phyloP scores from a whole-genome alignment of 2,113 vertebrate genomes.

The Chaetodon trifascialis region DNA sequence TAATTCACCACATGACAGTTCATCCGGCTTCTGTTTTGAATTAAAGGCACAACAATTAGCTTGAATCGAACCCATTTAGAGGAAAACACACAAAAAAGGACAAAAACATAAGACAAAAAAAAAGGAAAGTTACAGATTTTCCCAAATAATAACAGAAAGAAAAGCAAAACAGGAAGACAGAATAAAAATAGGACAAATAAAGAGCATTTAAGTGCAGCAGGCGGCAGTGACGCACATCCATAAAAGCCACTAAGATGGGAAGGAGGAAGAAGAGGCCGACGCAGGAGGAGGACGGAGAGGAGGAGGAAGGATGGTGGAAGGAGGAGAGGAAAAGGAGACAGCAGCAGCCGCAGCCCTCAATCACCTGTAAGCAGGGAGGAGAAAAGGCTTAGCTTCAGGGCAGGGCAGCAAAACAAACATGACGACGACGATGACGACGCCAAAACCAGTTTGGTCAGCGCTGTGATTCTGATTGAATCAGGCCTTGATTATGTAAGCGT shows the following conservation, averaged over 20 bases:
- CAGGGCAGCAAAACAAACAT: not conserved
- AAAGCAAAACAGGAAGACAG: not conserved
- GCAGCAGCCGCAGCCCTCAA: conserved; percentile 60
- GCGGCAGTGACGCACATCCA: conserved; percentile 26
- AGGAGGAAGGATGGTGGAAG: conserved; percentile 45
- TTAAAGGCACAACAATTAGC: conserved; percentile 32
- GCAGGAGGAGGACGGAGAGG: conserved; percentile 49
- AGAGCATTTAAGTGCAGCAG: conserved; percentile 15
- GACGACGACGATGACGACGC: accelerated
- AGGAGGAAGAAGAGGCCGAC: conserved; percentile 53
- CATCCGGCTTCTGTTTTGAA: not conserved
- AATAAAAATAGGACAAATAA: conserved; percentile 31
- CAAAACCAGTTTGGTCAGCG: not conserved
- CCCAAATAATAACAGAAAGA: not conserved
- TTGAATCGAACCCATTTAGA: not conserved
- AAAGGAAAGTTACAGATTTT: not conserved
- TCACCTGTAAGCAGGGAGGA: conserved; percentile 72
- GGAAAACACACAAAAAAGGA: not conserved
- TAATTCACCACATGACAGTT: not conserved
- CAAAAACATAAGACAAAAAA: not conserved
- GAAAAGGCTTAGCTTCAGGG: conserved; percentile 52
- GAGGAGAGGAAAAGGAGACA: conserved; percentile 60
- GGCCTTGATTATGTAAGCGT: not conserved
- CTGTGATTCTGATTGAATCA: not conserved
- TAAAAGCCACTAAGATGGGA: conserved; percentile 38